Base-by-base conservation (phyloP, 2,797 vertebrate species). In the Agapornis canus region DNA sequence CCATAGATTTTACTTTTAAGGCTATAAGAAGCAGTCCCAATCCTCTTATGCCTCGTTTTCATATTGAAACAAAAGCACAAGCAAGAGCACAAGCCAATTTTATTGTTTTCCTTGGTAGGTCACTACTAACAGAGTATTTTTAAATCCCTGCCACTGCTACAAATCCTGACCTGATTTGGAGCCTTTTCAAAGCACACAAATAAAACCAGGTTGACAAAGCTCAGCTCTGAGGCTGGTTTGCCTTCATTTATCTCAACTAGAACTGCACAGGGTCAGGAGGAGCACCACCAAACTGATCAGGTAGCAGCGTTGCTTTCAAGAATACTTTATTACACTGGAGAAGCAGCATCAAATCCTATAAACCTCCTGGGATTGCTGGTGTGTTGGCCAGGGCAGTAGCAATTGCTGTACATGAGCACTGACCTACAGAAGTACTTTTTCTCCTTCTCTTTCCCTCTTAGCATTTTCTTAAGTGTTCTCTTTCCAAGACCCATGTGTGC, bases 101-200 rank as follows among this genome's bases (percentile, higher is more conserved):
- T 63, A 49, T 85, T 70, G 29, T 87, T 89, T 94, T 91, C 56
- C 63, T 78, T 90, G 70, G 47, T 89, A 90, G 37, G 80, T 92
- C 76, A 82, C 47, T 35, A 37, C 43, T 90, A 91, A 65, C 49
- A 86, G 45, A 89, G 14, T 31, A 81, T 93, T 92, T 86, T 86
- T 3, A 70, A 94, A 92, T 82, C 51, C 49, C 57, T 51, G 65
- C 9, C 78, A 88, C 61, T 51, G 43, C 72, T 87, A 16, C 82
- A 87, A 69, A 89, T 96, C 48, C 66, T 91, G 79, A 87, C 85
- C 95, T 91, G 54, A 86, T 86, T 40, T 92, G 73, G 70, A 79
- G 60, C 60, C 32, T 83, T 86, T 81, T 93, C 84, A 93, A 92
- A 92, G 43, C 63, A 68, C 57, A 71, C 57, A 75, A 27, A 82